phyloP scores from a whole-genome alignment of 2,888 invertebrate genomes.

The Diaphora mendica region DNA sequence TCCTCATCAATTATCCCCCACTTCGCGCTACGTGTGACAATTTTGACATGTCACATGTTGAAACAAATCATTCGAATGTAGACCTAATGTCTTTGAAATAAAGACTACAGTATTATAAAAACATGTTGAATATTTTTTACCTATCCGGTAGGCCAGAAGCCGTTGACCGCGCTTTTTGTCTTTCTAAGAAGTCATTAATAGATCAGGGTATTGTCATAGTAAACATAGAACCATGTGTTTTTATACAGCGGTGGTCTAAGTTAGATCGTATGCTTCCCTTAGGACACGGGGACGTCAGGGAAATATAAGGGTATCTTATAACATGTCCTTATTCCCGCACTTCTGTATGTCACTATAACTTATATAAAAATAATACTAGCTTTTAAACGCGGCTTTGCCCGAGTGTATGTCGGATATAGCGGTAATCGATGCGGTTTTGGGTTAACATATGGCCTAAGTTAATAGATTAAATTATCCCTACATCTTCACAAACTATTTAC shows the following conservation, averaged over 20 bases:
- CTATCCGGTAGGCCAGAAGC: constrained; percentile 50
- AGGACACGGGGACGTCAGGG: not conserved
- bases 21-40: constrained; percentile 65
- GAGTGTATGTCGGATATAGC: not conserved
- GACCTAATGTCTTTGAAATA: constrained; percentile 48
- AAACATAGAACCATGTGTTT: not conserved
- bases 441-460: too few species aligned
- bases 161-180: constrained; percentile 57
- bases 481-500: too few species aligned
- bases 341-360: not conserved
- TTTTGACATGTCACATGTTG: constrained; percentile 35
- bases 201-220: constrained; percentile 31
- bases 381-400: too few species aligned
- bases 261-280: not conserved
- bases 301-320: not conserved
- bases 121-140: constrained; percentile 43
- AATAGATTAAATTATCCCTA: too few species aligned
- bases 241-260: not conserved
- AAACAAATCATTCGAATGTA: constrained; percentile 22
- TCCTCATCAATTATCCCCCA: constrained; percentile 75
- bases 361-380: too few species aligned
- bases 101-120: constrained; percentile 12
- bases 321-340: too few species aligned
- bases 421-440: too few species aligned
- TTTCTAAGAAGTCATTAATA: constrained; percentile 35